These are phyloP conservation scores for Uria aalge DNA, from an alignment of 2,113 vertebrate genomes.

Conservation along the genomic window DNA sequence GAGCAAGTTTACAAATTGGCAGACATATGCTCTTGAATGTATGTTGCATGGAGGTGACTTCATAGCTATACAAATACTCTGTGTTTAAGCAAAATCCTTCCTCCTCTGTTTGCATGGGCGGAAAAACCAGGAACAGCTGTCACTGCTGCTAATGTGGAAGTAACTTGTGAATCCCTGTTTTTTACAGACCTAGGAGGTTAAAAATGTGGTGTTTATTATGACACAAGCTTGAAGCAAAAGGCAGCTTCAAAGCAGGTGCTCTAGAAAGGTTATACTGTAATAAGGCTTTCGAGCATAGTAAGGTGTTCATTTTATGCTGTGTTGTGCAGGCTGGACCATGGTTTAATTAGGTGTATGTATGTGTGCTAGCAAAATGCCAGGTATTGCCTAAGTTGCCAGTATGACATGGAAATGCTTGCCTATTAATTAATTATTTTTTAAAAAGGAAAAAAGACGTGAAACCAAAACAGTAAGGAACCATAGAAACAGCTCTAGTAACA, in stretches of 20 bases:
- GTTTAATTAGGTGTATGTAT: background rate
- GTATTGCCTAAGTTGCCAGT: background rate
- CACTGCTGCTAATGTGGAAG: background rate
- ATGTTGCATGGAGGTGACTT: background rate
- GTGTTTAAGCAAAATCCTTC: background rate
- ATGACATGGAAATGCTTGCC: background rate
- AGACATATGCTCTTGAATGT: background rate
- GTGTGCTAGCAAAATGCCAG: background rate
- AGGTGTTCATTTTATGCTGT: background rate
- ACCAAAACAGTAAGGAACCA: background rate
- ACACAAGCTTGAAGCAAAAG: background rate
- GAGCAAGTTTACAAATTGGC: background rate
- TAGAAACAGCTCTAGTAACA: background rate
- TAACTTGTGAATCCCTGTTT: background rate
- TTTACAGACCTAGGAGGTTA: background rate
- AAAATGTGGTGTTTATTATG: background rate
- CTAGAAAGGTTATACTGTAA: background rate
- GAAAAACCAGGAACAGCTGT: slow-evolving; percentile 3
- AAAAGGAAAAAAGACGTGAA: background rate
- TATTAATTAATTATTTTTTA: background rate
- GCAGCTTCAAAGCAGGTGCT: background rate
- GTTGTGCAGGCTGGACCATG: background rate
- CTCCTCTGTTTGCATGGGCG: background rate
- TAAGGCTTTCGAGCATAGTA: background rate
- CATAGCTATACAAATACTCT: background rate